Base-by-base conservation (phyloP, 2,797 vertebrate genomes). In the Coccyzus lansbergi region DNA sequence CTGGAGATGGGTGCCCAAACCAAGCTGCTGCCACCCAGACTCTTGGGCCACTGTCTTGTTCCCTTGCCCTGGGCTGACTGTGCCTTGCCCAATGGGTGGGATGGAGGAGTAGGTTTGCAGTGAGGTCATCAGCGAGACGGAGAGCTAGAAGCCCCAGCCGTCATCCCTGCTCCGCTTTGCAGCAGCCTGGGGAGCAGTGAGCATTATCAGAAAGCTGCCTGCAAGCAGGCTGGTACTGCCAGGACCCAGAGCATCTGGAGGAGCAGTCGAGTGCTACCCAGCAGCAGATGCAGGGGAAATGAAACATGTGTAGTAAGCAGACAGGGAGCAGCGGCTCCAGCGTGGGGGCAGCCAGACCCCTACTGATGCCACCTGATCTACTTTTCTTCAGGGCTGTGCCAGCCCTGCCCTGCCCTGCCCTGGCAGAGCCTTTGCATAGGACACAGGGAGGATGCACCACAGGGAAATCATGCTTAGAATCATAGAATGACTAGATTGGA, bases 391-490 rank as follows among this genome's bases (percentile, higher is more conserved):
- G 38, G 31, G 51, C 26, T 1, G 15, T 31, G 53, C 68, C 65
- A 72, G 33, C 70, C 44, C 53, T 16, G 52, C 10, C n/a, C 53
- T 16, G 52, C 10, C n/a, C 24, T 31, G 44, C 29, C 68, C 65
- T 22, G 74, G 64, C 44, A 7, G 18, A 14, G 69, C 36, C 68
- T 12, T 6, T 22, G 31, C 18, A 5, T 0, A 2, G 55, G 51
- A 5, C 12, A 2, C 26, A 2, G 58, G 29, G 62, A 46, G 75
- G 70, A 14, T 79, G 22, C 12, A 0, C 25, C 1, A 0, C 1
- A 6, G 46, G 83, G 58, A 63, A 26, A 0, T 1, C 0, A 5
- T 0, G 7, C 58, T 36, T 49, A 24, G n/a, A n/a, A n/a, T n/a
- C n/a, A n/a, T n/a, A n/a, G n/a, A n/a, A n/a, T n/a, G n/a, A n/a